phyloP scores from a whole-genome alignment of 1,140 invertebrate species.

The Ephestia elutella region DNA sequence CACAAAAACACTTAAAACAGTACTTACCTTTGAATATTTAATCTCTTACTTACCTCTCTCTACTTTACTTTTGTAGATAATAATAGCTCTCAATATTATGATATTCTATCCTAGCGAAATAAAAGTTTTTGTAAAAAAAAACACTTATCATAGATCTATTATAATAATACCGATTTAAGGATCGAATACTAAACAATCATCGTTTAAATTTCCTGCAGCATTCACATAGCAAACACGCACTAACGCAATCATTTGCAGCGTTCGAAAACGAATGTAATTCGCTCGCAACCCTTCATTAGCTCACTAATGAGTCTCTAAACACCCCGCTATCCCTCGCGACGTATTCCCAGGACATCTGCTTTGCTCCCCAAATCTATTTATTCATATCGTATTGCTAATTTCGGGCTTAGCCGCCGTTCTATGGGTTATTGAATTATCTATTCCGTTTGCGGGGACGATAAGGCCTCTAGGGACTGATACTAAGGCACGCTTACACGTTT shows the following conservation, averaged over 20 bases:
- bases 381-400: constrained; percentile 74
- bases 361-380: constrained; percentile 70
- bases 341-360: constrained; percentile 62
- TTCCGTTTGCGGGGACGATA: constrained; percentile 60
- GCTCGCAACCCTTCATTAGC: constrained; percentile 54
- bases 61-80: too few relatives aligned
- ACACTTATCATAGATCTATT: too few relatives aligned
- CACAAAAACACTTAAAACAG: too few relatives aligned
- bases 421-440: constrained; percentile 68
- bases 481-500: constrained; percentile 15
- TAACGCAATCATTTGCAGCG: constrained; percentile 14
- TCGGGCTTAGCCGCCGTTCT: constrained; percentile 62
- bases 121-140: too few relatives aligned
- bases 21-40: too few relatives aligned
- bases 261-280: constrained; percentile 18
- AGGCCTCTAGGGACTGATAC: constrained; percentile 39
- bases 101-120: too few relatives aligned
- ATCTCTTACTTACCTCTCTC: too few relatives aligned
- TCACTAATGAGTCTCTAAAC: constrained; percentile 58
- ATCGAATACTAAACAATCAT: too few relatives aligned
- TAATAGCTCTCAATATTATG: too few relatives aligned
- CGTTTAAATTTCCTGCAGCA: not conserved
- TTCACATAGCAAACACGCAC: constrained; percentile 8
- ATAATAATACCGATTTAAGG: too few relatives aligned
- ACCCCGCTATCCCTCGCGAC: constrained; percentile 34